These are phyloP conservation scores for Nudaria mundana DNA, from an alignment of 2,888 invertebrate species.

Conservation along the genomic window DNA sequence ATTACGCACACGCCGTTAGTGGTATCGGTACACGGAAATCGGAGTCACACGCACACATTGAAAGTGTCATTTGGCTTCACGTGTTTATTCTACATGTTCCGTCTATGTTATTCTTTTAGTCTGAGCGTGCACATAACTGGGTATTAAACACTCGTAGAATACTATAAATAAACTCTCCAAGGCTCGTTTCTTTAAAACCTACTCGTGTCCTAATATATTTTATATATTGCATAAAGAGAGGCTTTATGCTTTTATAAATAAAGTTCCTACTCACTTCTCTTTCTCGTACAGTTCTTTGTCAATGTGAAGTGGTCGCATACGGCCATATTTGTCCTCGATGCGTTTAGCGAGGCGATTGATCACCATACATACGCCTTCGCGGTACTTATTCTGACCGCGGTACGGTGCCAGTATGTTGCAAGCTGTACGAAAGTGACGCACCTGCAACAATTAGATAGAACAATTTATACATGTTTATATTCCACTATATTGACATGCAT, in stretches of 20 bases:
- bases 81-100: no score
- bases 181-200: no score
- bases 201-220: no score
- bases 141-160: no score
- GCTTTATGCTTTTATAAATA: neutral
- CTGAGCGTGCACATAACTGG: no score
- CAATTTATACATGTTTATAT: neutral
- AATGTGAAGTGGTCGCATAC: constrained; percentile 84
- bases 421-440: constrained; percentile 82
- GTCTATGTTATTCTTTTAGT: no score
- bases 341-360: constrained; percentile 81
- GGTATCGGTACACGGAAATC: no score
- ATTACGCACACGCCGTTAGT: no score
- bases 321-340: constrained; percentile 88
- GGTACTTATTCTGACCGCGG: constrained; percentile 81
- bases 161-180: no score
- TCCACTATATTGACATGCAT: no score
- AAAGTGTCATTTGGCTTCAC: no score
- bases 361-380: constrained; percentile 74
- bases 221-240: neutral
- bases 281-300: constrained; percentile 86
- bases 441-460: constrained; percentile 45
- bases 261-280: constrained; percentile 63
- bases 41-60: no score
- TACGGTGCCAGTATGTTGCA: constrained; percentile 82